Conservation (phyloP, 2,113 vertebrate species). For the Herpailurus yagouaroundi region DNA sequence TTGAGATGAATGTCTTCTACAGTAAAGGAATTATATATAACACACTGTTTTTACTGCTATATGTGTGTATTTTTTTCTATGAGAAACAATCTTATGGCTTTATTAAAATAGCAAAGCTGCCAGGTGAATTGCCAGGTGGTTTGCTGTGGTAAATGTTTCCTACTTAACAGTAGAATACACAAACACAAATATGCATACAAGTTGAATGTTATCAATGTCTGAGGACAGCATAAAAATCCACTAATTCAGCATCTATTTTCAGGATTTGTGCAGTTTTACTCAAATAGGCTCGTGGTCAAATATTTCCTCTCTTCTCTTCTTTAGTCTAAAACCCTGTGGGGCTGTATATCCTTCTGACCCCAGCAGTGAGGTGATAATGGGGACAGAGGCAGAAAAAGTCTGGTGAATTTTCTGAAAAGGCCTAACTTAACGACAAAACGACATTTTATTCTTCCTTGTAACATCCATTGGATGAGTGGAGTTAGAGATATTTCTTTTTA, state of each 20-base stretch:
- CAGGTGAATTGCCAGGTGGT: not conserved
- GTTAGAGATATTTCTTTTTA: conserved; percentile 25
- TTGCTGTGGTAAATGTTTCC: conserved; percentile 24
- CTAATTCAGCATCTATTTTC: conserved; percentile 52
- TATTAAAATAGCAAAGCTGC: conserved; percentile 36
- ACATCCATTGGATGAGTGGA: not conserved
- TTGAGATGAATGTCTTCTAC: not conserved
- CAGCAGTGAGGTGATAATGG: conserved; percentile 22
- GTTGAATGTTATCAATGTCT: not conserved
- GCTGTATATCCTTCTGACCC: not conserved
- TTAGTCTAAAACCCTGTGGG: conserved; percentile 27
- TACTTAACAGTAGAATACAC: not conserved
- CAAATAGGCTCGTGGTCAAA: not conserved
- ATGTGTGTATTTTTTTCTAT: not conserved
- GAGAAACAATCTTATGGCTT: not conserved
- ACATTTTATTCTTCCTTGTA: conserved; percentile 50
- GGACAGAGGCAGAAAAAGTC: not conserved
- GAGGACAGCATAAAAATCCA: not conserved
- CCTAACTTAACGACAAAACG: conserved; percentile 60
- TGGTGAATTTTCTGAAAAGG: conserved; percentile 32
- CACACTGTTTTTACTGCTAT: not conserved
- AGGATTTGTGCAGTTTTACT: conserved; percentile 23
- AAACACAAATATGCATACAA: conserved; percentile 12
- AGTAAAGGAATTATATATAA: not conserved
- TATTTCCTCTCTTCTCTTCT: not conserved